Conservation (phyloP, 2,888 invertebrate species). For the Maniola hyperantus region DNA sequence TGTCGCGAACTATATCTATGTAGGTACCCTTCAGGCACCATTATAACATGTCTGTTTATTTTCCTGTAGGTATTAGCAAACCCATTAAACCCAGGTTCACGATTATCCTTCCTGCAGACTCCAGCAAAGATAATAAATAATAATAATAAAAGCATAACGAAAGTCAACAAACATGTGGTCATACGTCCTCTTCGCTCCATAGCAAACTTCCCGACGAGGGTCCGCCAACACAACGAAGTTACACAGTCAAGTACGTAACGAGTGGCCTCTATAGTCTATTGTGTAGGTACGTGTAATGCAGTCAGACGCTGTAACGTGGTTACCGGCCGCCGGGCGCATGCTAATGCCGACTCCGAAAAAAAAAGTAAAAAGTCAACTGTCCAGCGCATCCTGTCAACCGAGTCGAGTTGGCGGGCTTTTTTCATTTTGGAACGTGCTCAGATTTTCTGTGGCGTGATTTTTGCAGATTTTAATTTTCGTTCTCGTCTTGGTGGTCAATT, state of each 20-base stretch:
- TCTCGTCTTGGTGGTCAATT: neutral
- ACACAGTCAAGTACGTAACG: constrained; percentile 81
- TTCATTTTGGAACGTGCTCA: constrained; percentile 36
- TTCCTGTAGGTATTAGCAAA: neutral
- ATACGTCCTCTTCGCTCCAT: constrained; percentile 45
- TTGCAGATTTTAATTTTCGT: constrained; percentile 26
- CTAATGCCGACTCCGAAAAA: constrained; percentile 56
- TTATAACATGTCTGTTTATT: neutral
- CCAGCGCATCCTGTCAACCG: constrained; percentile 40
- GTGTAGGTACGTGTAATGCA: constrained; percentile 58
- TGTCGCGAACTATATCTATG: no score
- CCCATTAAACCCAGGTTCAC: neutral
- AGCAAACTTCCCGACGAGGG: constrained; percentile 46
- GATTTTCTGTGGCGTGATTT: constrained; percentile 33
- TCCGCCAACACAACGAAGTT: constrained; percentile 75
- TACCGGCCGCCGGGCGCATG: constrained; percentile 70
- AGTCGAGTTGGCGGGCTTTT: constrained; percentile 36
- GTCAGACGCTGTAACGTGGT: constrained; percentile 61
- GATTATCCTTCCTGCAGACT: neutral
- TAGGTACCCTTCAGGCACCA: neutral
- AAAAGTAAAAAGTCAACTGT: constrained; percentile 48
- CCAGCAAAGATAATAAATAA: constrained; percentile 14
- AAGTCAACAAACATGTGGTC: constrained; percentile 34
- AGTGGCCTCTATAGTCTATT: constrained; percentile 63
- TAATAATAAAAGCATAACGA: constrained; percentile 29